Percentiles rank a stretch among this genome's conserved stretches.
phyloP scores from a whole-genome alignment of 2,797 vertebrate species.

The Gallirallus australis region DNA sequence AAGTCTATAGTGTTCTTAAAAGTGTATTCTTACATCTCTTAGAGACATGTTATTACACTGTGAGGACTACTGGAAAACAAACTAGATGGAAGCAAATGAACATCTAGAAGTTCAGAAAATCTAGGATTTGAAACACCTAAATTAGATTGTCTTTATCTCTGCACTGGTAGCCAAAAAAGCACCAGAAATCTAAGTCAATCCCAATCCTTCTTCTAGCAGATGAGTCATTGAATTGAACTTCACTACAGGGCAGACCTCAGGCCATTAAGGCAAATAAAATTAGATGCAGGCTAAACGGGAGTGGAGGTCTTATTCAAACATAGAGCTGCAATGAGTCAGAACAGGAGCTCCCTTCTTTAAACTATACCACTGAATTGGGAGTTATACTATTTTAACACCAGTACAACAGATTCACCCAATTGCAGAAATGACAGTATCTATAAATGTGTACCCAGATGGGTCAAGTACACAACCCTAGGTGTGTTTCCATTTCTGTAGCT shows the following conservation, averaged over 20 bases:
- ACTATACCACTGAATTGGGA: neutral
- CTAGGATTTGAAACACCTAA: neutral
- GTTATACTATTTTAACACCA: neutral
- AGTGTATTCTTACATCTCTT: neutral
- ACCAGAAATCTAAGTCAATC: slow-evolving; percentile 4
- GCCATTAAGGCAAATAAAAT: slow-evolving; percentile 22
- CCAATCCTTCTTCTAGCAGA: slow-evolving; percentile 28
- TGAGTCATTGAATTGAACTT: slow-evolving; percentile 72
- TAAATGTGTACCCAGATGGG: neutral
- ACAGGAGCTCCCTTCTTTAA: neutral
- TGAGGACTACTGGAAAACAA: neutral
- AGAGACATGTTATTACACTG: neutral
- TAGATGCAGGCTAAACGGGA: neutral
- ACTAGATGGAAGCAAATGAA: neutral
- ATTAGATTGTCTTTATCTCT: neutral
- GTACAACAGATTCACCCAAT: neutral
- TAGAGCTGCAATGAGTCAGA: neutral
- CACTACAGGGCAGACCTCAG: slow-evolving; percentile 71
- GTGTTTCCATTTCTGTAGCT: neutral
- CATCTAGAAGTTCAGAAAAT: neutral
- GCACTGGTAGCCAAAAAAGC: neutral
- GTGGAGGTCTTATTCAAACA: neutral
- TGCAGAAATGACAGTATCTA: neutral
- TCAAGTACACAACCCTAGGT: neutral
- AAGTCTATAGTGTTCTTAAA: rapidly evolving